Conservation (phyloP, 2,888 invertebrate species). For the Trichogramma dendrolimi region DNA sequence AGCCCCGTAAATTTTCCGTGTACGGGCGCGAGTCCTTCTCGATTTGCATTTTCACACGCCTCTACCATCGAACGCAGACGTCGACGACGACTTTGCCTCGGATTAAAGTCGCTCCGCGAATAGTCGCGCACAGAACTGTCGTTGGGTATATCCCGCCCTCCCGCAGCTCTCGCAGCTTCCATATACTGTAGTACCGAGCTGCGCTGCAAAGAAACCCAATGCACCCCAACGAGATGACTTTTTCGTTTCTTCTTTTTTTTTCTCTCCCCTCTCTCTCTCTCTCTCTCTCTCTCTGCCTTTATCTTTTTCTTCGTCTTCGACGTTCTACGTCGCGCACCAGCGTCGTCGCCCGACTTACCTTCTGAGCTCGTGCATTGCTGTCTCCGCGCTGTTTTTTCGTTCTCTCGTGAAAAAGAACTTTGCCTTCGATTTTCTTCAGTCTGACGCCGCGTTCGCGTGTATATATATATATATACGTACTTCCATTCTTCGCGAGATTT, state of each 20-base stretch:
- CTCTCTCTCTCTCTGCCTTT: neutral
- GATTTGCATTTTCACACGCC: conserved; percentile 42
- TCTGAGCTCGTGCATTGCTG: neutral
- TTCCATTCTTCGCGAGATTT: neutral
- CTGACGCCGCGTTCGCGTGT: too few species aligned
- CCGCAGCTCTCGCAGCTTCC: conserved; percentile 3
- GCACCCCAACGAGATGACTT: neutral
- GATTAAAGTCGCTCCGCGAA: conserved; percentile 32
- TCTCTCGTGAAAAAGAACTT: neutral
- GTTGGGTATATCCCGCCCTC: neutral
- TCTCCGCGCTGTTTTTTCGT: neutral
- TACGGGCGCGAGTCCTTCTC: conserved; percentile 20
- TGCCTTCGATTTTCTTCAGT: too few species aligned
- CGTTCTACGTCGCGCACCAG: too few species aligned
- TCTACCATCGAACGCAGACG: conserved; percentile 30
- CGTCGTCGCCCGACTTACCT: neutral
- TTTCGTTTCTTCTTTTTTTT: conserved; percentile 1
- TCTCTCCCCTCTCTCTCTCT: neutral
- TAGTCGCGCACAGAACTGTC: too few species aligned
- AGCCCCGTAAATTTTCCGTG: conserved; percentile 19
- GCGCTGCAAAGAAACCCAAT: too few species aligned
- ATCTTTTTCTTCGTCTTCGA: too few species aligned
- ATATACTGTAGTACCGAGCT: neutral
- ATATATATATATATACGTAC: too few species aligned
- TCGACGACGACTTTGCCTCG: conserved; percentile 30